phyloP scores from a whole-genome alignment of 1,140 invertebrate species.

The Marisa cornuarietis region DNA sequence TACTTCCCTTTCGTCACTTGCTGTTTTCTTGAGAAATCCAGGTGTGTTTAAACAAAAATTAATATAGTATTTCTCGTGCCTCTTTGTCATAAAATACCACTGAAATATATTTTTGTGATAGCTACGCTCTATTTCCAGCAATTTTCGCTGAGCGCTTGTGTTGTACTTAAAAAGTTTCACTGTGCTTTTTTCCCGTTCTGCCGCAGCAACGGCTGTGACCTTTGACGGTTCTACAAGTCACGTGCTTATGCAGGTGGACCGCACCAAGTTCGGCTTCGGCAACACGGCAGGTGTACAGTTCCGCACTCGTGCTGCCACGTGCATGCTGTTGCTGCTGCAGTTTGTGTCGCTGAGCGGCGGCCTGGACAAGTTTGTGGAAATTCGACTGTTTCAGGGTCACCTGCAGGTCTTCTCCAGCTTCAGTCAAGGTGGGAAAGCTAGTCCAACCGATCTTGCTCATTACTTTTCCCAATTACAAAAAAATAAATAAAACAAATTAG shows the following conservation, averaged over 20 bases:
- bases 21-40: too few species aligned
- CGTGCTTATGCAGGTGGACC: conserved; percentile 39
- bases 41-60: too few species aligned
- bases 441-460: too few species aligned
- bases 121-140: neutral
- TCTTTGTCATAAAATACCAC: too few species aligned
- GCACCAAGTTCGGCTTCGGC: conserved; percentile 44
- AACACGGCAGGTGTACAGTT: conserved; percentile 42
- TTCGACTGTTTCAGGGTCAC: conserved; percentile 24
- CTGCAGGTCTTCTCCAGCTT: conserved; percentile 36
- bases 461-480: too few species aligned
- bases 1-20: too few species aligned
- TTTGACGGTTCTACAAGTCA: conserved; percentile 47
- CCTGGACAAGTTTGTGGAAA: conserved; percentile 23
- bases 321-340: conserved; percentile 42
- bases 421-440: conserved; percentile 18
- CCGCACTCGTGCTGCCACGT: conserved; percentile 40
- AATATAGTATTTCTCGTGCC: too few species aligned
- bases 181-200: neutral
- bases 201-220: conserved; percentile 39
- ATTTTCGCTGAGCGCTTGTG: neutral
- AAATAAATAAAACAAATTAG: too few species aligned
- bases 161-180: neutral
- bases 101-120: neutral
- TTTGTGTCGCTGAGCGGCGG: conserved; percentile 24